Percentiles rank a stretch among this genome's conserved stretches.
phyloP scores from a whole-genome alignment of 2,888 invertebrate species.

The Hydropsyche betteni region DNA sequence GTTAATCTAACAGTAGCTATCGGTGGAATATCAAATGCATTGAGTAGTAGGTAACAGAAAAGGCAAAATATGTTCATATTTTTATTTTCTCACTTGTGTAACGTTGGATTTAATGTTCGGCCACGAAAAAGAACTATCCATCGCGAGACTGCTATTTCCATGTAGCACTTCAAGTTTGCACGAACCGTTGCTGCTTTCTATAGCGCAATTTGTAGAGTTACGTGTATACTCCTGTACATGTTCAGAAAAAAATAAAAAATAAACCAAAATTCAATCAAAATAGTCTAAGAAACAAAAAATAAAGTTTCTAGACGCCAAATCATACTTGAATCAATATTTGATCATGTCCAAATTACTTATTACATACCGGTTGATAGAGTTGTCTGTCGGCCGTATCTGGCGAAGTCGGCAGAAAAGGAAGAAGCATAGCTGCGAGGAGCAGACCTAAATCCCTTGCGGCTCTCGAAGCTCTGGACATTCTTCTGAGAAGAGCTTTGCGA shows the following conservation, averaged over 20 bases:
- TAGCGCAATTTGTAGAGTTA: constrained; percentile 29
- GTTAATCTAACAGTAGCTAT: not conserved
- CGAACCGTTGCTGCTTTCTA: constrained; percentile 24
- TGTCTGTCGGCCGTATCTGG: constrained; percentile 4
- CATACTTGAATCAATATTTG: not conserved
- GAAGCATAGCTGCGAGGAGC: constrained; percentile 60
- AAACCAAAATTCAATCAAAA: not conserved
- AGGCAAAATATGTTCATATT: not conserved
- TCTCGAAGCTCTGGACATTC: constrained; percentile 61
- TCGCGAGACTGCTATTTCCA: constrained; percentile 25
- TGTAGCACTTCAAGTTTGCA: constrained; percentile 26
- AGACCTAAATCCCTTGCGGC: constrained; percentile 64
- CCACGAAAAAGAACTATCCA: constrained; percentile 29
- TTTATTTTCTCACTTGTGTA: constrained; percentile 22
- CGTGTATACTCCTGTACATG: constrained; percentile 20
- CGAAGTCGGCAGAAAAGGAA: constrained; percentile 52
- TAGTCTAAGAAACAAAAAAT: not conserved
- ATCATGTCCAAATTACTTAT: not conserved
- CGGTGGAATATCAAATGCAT: no score
- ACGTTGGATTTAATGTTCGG: constrained; percentile 26
- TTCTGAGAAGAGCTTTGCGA: constrained; percentile 58
- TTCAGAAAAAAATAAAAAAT: not conserved
- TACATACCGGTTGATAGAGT: constrained; percentile 22
- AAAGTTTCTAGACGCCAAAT: not conserved
- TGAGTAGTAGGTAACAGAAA: not conserved